Evolutionary conservation across 2,888 invertebrate species (phyloP).

Genomic region (Drosophila paramelanica): DNA sequence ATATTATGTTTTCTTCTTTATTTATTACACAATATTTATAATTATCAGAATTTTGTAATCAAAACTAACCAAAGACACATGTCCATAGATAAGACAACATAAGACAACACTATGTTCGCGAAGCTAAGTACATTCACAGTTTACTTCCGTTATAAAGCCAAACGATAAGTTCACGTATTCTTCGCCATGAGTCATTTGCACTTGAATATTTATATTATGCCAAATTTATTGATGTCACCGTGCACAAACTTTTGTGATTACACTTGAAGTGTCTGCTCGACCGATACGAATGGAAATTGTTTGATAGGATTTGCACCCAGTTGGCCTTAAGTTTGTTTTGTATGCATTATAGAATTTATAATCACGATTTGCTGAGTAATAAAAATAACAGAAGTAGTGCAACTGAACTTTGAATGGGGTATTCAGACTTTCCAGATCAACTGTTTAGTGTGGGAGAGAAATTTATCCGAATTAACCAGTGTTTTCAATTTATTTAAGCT

Average conservation of each 20-base stretch:
- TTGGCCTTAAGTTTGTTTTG: background rate
- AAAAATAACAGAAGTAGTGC: background rate
- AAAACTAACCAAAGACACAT: too few species aligned
- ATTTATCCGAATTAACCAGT: too few species aligned
- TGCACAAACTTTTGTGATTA: constrained; percentile 20
- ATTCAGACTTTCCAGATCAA: too few species aligned
- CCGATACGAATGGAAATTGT: constrained; percentile 35
- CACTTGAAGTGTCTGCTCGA: constrained; percentile 8
- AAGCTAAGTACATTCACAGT: constrained; percentile 8
- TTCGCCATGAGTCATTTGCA: constrained; percentile 57
- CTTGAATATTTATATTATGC: constrained; percentile 22
- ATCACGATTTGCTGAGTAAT: background rate
- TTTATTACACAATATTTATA: background rate
- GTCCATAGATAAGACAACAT: constrained; percentile 21
- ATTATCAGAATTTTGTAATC: constrained; percentile 31
- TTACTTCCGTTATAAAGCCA: constrained; percentile 22
- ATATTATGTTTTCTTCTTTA: background rate
- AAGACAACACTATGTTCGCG: background rate
- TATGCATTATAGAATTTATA: constrained; percentile 7
- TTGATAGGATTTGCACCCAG: constrained; percentile 29
- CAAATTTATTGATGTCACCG: constrained; percentile 10
- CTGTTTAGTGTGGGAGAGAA: too few species aligned
- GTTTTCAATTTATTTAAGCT: too few species aligned
- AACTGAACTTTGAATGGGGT: too few species aligned
- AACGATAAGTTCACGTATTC: background rate